Base-by-base conservation (phyloP, 1,140 invertebrate genomes). In the Oryzaephilus surinamensis region DNA sequence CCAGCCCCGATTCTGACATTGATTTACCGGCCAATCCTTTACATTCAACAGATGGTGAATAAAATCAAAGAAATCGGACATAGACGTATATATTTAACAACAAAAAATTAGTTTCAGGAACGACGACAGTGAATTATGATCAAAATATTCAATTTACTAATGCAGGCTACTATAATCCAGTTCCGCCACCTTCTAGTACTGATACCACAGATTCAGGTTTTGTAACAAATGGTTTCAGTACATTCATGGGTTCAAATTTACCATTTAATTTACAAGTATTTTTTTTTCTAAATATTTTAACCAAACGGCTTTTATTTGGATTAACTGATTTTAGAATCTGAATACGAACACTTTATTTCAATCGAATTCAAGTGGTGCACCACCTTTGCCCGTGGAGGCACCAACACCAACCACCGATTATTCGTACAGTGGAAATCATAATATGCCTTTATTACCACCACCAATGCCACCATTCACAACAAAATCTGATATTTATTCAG, bases 1-100 rank as follows among this genome's bases (percentile, higher is more conserved):
- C 84, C 3, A 81, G 81, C 50, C 81, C 81, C 7, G 81, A 85
- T 54, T 79, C 81, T 33, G 83, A 84, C 54, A 63, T 85, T 39
- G 79, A 83, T 18, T 63, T 85, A 35, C 83, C 81, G 17, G 71
- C 70, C n/a, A n/a, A n/a, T n/a, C n/a, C n/a, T n/a, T n/a, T n/a
- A n/a, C n/a, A n/a, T n/a, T n/a, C n/a, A n/a, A n/a, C n/a, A 19
- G 71, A 70, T 10, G 30, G 28, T 24, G 37, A 29, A 19, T 18
- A n/a, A 18, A 21, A 28, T 28, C 27, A 30, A 30, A 30, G 10
- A 32, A 46, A 34, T 18, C n/a, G 18, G 12, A 19, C 3, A 14
- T 28, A 37, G 13, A 23, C 21, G 29, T 39, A n/a, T 26, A n/a
- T 11, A 12, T 34, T 19, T n/a, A 4, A 7, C 11, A 24, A 11